Conservation (phyloP, 2,888 invertebrate genomes). For the Eristalis arbustorum region DNA sequence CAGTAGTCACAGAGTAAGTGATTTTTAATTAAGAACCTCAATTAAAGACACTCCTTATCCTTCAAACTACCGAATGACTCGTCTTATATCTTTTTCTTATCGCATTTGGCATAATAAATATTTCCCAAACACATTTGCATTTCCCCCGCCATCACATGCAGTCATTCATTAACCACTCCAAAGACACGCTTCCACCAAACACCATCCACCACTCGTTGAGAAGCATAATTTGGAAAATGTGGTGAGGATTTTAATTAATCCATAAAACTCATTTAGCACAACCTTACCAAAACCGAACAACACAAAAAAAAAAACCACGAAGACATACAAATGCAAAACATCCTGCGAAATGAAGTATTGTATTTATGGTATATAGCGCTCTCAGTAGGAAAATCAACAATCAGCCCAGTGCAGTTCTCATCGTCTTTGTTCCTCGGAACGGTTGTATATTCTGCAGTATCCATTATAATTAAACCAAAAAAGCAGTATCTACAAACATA, state of each 20-base stretch:
- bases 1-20: too few relatives aligned
- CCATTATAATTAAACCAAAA: constrained; percentile 67
- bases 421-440: constrained; percentile 33
- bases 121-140: not conserved
- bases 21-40: not conserved
- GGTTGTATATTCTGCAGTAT: constrained; percentile 53
- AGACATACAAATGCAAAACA: constrained; percentile 57
- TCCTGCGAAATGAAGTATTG: constrained; percentile 12
- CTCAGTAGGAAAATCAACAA: constrained; percentile 6
- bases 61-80: not conserved
- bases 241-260: constrained; percentile 59
- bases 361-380: not conserved
- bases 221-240: constrained; percentile 45
- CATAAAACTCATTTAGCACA: constrained; percentile 39
- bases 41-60: not conserved
- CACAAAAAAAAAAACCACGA: not conserved
- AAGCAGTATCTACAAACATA: constrained; percentile 46
- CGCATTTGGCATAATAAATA: not conserved
- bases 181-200: not conserved
- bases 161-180: not conserved
- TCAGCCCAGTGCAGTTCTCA: constrained; percentile 51
- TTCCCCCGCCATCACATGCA: not conserved
- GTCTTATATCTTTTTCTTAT: not conserved
- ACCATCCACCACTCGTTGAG: not conserved
- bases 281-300: constrained; percentile 4